Percentiles rank a stretch among this genome's conserved stretches.
Evolutionary conservation across 2,113 vertebrate species (phyloP).

Genomic region (Rafetus swinhoei): DNA sequence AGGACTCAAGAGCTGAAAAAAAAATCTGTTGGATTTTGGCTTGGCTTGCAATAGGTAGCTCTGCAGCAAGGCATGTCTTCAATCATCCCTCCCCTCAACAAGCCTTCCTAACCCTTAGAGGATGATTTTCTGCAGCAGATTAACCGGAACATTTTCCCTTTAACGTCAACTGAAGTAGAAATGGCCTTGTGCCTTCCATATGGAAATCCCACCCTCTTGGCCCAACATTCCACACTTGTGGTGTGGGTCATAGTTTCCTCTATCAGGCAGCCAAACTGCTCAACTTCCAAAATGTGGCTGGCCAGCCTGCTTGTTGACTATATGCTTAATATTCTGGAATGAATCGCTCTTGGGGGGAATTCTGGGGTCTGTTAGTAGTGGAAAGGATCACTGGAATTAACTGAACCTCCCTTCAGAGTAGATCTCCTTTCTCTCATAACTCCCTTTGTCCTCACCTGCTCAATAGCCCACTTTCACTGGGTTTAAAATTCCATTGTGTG

Average conservation of each 20-base stretch:
- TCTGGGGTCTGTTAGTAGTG: constrained; percentile 67
- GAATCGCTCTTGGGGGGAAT: constrained; percentile 48
- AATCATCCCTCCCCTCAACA: neutral
- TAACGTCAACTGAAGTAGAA: neutral
- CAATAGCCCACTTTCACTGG: constrained; percentile 42
- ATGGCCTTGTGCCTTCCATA: neutral
- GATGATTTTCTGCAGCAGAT: neutral
- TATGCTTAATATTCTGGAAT: constrained; percentile 44
- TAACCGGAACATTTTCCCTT: neutral
- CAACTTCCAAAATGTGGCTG: neutral
- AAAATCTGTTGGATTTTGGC: constrained; percentile 27
- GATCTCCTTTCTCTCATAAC: constrained; percentile 61
- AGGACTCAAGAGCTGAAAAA: no score
- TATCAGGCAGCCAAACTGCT: constrained; percentile 40
- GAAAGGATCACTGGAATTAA: constrained; percentile 49
- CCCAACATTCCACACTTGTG: constrained; percentile 39
- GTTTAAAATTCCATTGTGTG: constrained; percentile 54
- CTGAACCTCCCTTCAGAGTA: constrained; percentile 45
- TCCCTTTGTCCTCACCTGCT: constrained; percentile 61
- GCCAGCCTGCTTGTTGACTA: constrained; percentile 15
- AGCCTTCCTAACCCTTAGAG: neutral
- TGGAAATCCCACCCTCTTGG: constrained; percentile 15
- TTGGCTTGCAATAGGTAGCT: constrained; percentile 1
- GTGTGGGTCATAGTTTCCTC: constrained; percentile 28
- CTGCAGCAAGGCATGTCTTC: neutral